These are phyloP conservation scores for Dione vanillae DNA, from an alignment of 2,888 invertebrate species.

Conservation along the genomic window DNA sequence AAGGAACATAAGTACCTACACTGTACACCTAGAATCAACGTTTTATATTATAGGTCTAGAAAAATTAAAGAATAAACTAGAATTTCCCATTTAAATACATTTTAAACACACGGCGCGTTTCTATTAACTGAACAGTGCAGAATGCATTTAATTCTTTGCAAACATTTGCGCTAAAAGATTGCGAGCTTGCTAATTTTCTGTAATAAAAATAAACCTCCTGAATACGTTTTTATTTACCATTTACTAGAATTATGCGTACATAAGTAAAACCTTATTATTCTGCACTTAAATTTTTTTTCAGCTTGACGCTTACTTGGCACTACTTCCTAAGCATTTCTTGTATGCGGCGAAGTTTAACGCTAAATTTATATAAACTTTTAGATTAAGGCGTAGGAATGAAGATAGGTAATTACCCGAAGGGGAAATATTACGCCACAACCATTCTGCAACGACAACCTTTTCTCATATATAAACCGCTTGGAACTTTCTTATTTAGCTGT, in stretches of 20 bases:
- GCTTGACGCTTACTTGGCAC: too few relatives aligned
- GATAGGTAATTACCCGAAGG: too few relatives aligned
- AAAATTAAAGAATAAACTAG: slow-evolving; percentile 10
- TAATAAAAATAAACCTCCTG: slow-evolving; percentile 47
- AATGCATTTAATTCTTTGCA: slow-evolving; percentile 47
- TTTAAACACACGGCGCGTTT: slow-evolving; percentile 28
- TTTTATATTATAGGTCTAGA: neutral
- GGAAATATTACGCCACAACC: too few relatives aligned
- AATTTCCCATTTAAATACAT: slow-evolving; percentile 17
- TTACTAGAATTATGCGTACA: slow-evolving; percentile 41
- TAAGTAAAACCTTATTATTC: slow-evolving; percentile 36
- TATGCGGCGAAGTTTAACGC: too few relatives aligned
- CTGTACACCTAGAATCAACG: neutral
- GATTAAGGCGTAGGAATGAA: too few relatives aligned
- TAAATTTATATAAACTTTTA: too few relatives aligned
- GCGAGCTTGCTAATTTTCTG: slow-evolving; percentile 47
- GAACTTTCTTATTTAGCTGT: neutral
- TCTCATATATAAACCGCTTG: too few relatives aligned
- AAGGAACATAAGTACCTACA: too few relatives aligned
- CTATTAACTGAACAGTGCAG: slow-evolving; percentile 40
- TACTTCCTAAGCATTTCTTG: too few relatives aligned
- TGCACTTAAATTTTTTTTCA: neutral
- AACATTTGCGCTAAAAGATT: slow-evolving; percentile 48
- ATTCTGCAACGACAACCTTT: too few relatives aligned
- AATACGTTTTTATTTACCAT: slow-evolving; percentile 46